These are phyloP conservation scores for Athetis lepigone DNA, from an alignment of 2,888 invertebrate genomes.

Conservation along the genomic window DNA sequence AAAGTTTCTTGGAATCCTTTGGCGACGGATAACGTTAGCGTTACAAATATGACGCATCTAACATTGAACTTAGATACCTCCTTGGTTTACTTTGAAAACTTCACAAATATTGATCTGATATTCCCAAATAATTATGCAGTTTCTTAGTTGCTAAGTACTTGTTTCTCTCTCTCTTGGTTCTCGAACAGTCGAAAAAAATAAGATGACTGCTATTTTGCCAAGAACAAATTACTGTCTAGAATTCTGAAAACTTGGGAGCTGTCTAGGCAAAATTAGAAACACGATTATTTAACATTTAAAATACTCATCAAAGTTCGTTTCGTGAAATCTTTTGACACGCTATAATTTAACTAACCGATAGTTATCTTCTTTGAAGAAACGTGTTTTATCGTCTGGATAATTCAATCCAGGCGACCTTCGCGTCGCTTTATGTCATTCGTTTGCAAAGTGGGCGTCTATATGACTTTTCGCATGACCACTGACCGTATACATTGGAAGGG, in stretches of 20 bases:
- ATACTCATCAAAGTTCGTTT: neutral
- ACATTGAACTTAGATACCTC: constrained; percentile 16
- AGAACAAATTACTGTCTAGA: constrained; percentile 19
- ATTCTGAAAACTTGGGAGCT: neutral
- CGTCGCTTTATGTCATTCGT: constrained; percentile 64
- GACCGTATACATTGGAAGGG: constrained; percentile 21
- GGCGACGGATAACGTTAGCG: constrained; percentile 50
- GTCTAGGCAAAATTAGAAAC: constrained; percentile 5
- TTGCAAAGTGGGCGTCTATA: constrained; percentile 51
- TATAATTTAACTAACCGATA: constrained; percentile 22
- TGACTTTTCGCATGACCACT: constrained; percentile 21
- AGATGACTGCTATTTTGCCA: constrained; percentile 2
- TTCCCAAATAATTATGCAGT: neutral
- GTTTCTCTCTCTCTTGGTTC: neutral
- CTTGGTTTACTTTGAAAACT: neutral
- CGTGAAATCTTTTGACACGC: constrained; percentile 6
- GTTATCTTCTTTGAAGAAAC: constrained; percentile 18
- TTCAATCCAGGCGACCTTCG: constrained; percentile 57
- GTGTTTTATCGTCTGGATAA: constrained; percentile 47
- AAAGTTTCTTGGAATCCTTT: constrained; percentile 68
- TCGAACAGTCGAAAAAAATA: constrained; percentile 16
- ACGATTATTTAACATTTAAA: neutral
- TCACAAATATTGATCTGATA: neutral
- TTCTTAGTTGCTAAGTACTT: neutral
- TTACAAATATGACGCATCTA: constrained; percentile 34